These are phyloP conservation scores for Drosophila grimshawi DNA, from an alignment of 1,140 invertebrate species.

Conservation along the genomic window DNA sequence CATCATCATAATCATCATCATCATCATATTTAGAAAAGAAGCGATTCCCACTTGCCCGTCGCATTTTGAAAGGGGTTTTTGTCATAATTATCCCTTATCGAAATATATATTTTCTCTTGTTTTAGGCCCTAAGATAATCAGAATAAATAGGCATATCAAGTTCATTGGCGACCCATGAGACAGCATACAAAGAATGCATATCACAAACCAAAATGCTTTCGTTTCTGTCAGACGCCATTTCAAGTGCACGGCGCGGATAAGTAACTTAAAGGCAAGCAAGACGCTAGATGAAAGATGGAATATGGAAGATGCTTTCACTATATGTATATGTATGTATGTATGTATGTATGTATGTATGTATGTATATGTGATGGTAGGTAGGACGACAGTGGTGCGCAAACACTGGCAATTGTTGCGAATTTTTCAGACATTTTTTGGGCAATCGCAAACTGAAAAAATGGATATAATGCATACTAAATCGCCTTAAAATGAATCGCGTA, in stretches of 20 bases:
- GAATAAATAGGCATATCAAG: not conserved
- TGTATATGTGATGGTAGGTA: not conserved
- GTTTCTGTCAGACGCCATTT: conserved; percentile 1
- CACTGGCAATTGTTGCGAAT: too few relatives aligned
- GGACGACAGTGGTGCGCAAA: conserved; percentile 1
- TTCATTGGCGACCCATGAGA: not conserved
- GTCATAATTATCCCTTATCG: too few relatives aligned
- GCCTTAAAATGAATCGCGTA: too few relatives aligned
- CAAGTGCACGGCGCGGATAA: conserved; percentile 19
- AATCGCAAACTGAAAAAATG: too few relatives aligned
- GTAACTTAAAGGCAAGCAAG: conserved; percentile 2
- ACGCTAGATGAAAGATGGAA: not conserved
- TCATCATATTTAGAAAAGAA: not conserved
- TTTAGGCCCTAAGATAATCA: not conserved
- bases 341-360: not conserved
- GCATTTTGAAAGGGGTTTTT: not conserved
- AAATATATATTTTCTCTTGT: not conserved
- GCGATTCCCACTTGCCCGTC: not conserved
- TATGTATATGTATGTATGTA: not conserved
- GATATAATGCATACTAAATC: too few relatives aligned
- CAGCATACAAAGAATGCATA: conserved; percentile 6
- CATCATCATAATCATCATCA: not conserved
- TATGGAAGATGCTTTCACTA: not conserved
- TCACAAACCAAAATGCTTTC: conserved; percentile 22
- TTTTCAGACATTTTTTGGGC: too few relatives aligned